Percentiles rank a stretch among this genome's conserved stretches.
Conservation (phyloP, 2,888 invertebrate genomes). For the Nasonovia ribisnigri region DNA sequence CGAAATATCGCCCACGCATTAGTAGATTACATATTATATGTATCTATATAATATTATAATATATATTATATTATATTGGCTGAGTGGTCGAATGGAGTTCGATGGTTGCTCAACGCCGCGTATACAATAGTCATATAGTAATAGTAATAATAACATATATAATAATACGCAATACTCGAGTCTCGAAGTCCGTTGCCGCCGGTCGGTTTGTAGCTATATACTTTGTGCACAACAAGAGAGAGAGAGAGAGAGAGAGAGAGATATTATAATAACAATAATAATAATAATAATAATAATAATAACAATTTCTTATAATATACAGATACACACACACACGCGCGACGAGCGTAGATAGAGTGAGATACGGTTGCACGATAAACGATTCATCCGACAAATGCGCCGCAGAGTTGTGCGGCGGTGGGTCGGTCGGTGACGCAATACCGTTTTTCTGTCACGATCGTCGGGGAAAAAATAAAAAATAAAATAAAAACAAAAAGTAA, state of each 20-base stretch:
- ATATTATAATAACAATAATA: background rate
- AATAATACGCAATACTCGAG: slow-evolving; percentile 8
- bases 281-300: slow-evolving; percentile 10
- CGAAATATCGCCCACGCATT: slow-evolving; percentile 59
- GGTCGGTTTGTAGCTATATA: slow-evolving; percentile 9
- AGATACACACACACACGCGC: background rate
- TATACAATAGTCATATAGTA: slow-evolving; percentile 11
- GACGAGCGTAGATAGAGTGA: background rate
- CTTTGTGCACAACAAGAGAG: background rate
- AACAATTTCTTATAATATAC: background rate
- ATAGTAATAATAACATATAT: background rate
- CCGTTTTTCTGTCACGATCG: slow-evolving; percentile 55
- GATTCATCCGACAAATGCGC: slow-evolving; percentile 50
- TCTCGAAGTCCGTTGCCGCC: slow-evolving; percentile 10
- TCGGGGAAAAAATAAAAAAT: slow-evolving; percentile 27
- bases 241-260: background rate
- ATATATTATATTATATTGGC: slow-evolving; percentile 17
- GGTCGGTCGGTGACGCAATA: slow-evolving; percentile 36
- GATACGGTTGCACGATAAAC: slow-evolving; percentile 55
- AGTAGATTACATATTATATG: slow-evolving; percentile 1
- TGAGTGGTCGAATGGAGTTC: background rate
- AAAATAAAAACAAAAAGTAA: slow-evolving; percentile 10
- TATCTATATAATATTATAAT: background rate
- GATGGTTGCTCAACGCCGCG: background rate
- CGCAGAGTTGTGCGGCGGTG: background rate